phyloP scores from a whole-genome alignment of 2,888 invertebrate genomes.

The Andrena dorsata region DNA sequence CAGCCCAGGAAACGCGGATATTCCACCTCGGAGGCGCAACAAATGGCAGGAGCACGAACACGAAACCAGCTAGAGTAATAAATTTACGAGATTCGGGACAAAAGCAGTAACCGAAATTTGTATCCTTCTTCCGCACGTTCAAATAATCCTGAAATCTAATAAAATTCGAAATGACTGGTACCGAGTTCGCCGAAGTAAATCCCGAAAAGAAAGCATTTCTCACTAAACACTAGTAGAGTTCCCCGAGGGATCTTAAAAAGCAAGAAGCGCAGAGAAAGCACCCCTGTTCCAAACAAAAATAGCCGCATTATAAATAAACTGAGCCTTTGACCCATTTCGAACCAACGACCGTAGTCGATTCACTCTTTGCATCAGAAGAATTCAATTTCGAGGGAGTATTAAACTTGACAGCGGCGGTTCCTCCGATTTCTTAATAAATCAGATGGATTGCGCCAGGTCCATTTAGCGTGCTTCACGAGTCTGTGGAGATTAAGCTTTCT shows the following conservation, averaged over 20 bases:
- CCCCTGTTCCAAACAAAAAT: not conserved
- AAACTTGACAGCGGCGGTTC: not conserved
- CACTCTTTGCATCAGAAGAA: not conserved
- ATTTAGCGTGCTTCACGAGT: not conserved
- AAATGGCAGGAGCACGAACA: not conserved
- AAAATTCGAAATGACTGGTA: not conserved
- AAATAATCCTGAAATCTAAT: not conserved
- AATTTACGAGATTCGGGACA: not conserved
- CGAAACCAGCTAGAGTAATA: not conserved
- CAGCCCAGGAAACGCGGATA: not conserved
- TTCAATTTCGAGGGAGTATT: not conserved
- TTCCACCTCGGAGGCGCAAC: not conserved
- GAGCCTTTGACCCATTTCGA: conserved; percentile 9
- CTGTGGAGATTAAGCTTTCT: not conserved
- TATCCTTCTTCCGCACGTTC: not conserved
- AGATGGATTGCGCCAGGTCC: not conserved
- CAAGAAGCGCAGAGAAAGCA: not conserved
- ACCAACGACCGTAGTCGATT: not conserved
- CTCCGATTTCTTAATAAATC: not conserved
- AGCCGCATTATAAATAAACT: not conserved
- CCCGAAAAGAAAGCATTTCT: not conserved
- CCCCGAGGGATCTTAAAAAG: not conserved
- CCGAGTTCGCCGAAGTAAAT: not conserved
- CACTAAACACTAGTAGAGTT: not conserved
- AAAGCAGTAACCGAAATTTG: not conserved